phyloP scores from a whole-genome alignment of 92 coral and sea anemone genomes.

The Umimayanthus kanabou region DNA sequence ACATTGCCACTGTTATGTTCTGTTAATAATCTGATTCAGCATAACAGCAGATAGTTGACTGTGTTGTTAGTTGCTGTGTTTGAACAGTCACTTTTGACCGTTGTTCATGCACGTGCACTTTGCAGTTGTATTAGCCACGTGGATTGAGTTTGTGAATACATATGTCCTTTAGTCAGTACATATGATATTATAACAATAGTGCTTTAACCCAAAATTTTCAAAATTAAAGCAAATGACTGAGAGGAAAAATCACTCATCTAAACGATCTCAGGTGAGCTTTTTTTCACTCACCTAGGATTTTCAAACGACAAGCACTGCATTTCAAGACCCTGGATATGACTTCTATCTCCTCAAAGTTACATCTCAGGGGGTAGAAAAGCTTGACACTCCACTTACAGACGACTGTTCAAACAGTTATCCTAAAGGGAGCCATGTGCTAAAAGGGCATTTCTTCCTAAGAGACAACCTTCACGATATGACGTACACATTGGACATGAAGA shows the following conservation, averaged over 20 bases:
- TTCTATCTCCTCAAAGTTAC: conserved; percentile 61
- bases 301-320: too few relatives aligned
- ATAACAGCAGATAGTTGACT: conserved; percentile 15
- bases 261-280: too few relatives aligned
- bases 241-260: too few relatives aligned
- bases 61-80: conserved; percentile 26
- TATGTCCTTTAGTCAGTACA: conserved; percentile 30
- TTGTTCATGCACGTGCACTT: conserved; percentile 14
- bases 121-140: conserved; percentile 27
- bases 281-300: too few relatives aligned
- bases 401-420: conserved; percentile 32
- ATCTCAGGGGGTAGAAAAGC: conserved; percentile 58
- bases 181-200: conserved; percentile 24
- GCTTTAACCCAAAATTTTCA: conserved; percentile 8
- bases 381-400: conserved; percentile 47
- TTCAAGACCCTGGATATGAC: conserved; percentile 54
- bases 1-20: conserved; percentile 28
- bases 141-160: conserved; percentile 27
- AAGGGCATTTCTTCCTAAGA: conserved; percentile 57
- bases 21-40: conserved; percentile 16
- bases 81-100: conserved; percentile 26
- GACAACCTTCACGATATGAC: conserved; percentile 69
- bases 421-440: conserved; percentile 30
- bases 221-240: too few relatives aligned
- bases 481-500: conserved; percentile 48